Percentiles rank a stretch among this genome's conserved stretches.
Evolutionary conservation across 1,140 invertebrate species (phyloP).

Genomic region (Apis florea): DNA sequence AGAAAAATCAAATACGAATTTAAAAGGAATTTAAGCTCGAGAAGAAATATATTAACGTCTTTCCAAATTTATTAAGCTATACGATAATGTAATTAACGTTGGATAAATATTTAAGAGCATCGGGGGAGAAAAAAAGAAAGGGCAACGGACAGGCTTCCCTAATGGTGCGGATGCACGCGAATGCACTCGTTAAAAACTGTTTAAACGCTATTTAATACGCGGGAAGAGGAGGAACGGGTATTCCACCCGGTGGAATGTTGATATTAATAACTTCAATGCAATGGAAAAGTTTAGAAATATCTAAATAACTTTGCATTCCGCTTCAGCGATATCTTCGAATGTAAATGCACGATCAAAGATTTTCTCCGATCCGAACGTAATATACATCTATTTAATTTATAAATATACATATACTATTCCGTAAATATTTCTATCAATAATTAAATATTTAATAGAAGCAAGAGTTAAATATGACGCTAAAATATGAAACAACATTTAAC

Average conservation of each 20-base stretch:
- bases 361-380: neutral
- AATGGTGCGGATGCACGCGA: constrained; percentile 12
- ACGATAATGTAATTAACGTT: constrained; percentile 19
- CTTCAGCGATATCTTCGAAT: too few species aligned
- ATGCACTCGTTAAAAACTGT: constrained; percentile 22
- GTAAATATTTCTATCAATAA: neutral
- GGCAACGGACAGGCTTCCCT: neutral
- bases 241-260: neutral
- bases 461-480: too few species aligned
- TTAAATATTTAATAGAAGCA: too few species aligned
- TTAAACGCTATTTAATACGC: constrained; percentile 11
- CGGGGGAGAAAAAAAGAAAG: neutral
- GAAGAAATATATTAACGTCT: neutral
- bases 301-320: too few species aligned
- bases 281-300: neutral
- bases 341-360: too few species aligned
- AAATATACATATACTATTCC: neutral
- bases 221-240: neutral
- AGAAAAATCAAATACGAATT: neutral
- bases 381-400: neutral
- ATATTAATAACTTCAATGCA: neutral
- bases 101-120: constrained; percentile 20
- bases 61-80: constrained; percentile 20
- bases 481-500: too few species aligned
- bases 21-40: neutral